Base-by-base conservation (phyloP, 2,888 invertebrate genomes). In the Papilio demoleus region DNA sequence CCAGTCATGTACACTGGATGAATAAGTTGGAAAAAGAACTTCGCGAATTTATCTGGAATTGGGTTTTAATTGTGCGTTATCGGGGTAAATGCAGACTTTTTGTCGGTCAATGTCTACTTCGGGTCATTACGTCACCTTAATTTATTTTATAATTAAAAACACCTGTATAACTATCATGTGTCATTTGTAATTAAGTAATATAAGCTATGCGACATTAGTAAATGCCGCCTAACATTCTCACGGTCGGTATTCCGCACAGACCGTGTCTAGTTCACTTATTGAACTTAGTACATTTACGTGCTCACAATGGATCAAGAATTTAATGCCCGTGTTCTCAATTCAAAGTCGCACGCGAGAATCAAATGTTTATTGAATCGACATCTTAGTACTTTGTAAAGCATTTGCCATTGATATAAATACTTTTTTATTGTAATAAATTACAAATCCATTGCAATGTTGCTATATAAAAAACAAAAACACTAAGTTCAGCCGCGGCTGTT, bases 141-240 rank as follows among this genome's bases (percentile, higher is more conserved):
- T n/a, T n/a, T n/a, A n/a, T n/a, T n/a, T n/a, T n/a, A 2, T 14
- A 38, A 9, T 22, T 47, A 47, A 47, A 45, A 24, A 19, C 47
- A 19, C 17, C 34, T 50, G n/a, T 62, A 22, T 68, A 47, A 69
- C 70, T 74, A 72, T 74, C 72, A 72, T 73, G 71, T 68, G 61
- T 34, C 45, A 24, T 19, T 34, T 59, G 1, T 4, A 34, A 63
- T 64, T 47, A 84, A 79, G 81, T 85, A 84, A 84, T 75, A 72
- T 79, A 80, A 83, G 83, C 84, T 78, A 81, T 72, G 76, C 73
- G 75, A 72, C 74, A 65, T 67, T 71, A 67, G 66, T 73, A 87
- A 88, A 87, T 87, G 83, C 80, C 80, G 73, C 71, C 81, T 86
- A 83, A 71, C 80, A 77, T 89, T 89, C 88, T 86, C 88, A 88